Percentiles rank a stretch among this genome's conserved stretches.
phyloP scores from a whole-genome alignment of 2,797 vertebrate genomes.

The Phalloptychus januarius region DNA sequence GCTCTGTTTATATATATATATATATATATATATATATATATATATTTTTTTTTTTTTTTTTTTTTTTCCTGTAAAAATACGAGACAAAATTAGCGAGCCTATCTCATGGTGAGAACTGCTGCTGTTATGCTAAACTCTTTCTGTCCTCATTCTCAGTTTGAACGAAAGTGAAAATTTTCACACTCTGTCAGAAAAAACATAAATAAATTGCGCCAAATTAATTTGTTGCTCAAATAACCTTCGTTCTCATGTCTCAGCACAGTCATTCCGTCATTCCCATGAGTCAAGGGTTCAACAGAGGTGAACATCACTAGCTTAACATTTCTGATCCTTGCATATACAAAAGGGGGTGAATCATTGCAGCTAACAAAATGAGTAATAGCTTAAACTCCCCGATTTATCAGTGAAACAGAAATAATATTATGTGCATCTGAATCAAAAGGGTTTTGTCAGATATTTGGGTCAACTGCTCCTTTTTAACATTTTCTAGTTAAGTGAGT shows the following conservation, averaged over 20 bases:
- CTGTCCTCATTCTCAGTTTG: conserved; percentile 31
- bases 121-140: conserved; percentile 1
- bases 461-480: conserved; percentile 60
- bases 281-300: conserved; percentile 10
- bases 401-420: conserved; percentile 25
- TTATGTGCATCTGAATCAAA: conserved; percentile 24
- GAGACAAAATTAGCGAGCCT: not conserved
- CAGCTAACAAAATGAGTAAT: not conserved
- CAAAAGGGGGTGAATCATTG: not conserved
- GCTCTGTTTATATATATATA: too few relatives aligned
- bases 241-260: conserved; percentile 12
- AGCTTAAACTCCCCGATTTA: not conserved
- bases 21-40: too few relatives aligned
- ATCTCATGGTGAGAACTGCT: not conserved
- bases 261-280: conserved; percentile 12
- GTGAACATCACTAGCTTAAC: not conserved
- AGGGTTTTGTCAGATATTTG: conserved; percentile 54
- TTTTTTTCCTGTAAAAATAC: not conserved
- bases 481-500: conserved; percentile 58
- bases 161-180: conserved; percentile 55
- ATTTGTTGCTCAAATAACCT: conserved; percentile 20
- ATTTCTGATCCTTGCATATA: not conserved
- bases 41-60: too few relatives aligned
- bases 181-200: conserved; percentile 9
- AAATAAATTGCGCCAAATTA: conserved; percentile 37